Evolutionary conservation across 2,113 vertebrate genomes (phyloP).

Genomic region (Ceyx melanurus): DNA sequence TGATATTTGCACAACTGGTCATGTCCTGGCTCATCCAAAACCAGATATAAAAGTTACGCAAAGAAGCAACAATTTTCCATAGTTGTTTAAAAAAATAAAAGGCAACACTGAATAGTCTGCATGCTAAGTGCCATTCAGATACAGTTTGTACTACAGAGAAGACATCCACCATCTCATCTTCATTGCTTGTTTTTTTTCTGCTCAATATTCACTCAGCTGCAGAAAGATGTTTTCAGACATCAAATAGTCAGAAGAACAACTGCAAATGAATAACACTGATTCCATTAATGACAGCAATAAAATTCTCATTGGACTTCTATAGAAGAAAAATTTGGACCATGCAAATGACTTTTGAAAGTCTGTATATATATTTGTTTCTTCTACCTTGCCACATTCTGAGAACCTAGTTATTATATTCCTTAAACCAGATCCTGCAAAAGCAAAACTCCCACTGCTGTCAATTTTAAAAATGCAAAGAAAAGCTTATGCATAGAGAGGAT

Average conservation of each 20-base stretch:
- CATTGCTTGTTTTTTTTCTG: neutral
- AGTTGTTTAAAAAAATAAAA: neutral
- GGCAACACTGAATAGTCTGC: neutral
- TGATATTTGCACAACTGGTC: neutral
- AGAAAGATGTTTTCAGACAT: neutral
- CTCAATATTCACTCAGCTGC: neutral
- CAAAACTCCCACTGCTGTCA: neutral
- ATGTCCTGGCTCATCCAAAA: neutral
- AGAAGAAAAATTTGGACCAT: neutral
- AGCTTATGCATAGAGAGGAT: neutral
- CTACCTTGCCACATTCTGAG: neutral
- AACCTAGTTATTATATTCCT: neutral
- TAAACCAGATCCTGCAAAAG: neutral
- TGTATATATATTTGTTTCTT: neutral
- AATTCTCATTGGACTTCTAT: neutral
- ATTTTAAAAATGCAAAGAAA: constrained; percentile 30
- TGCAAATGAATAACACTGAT: neutral
- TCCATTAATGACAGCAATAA: neutral
- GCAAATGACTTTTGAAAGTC: neutral
- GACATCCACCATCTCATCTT: neutral
- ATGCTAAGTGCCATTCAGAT: neutral
- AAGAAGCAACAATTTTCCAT: neutral
- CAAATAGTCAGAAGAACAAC: neutral
- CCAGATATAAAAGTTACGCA: neutral
- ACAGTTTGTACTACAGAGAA: neutral